Conservation (phyloP, 1,140 invertebrate species). For the Manduca sexta region DNA sequence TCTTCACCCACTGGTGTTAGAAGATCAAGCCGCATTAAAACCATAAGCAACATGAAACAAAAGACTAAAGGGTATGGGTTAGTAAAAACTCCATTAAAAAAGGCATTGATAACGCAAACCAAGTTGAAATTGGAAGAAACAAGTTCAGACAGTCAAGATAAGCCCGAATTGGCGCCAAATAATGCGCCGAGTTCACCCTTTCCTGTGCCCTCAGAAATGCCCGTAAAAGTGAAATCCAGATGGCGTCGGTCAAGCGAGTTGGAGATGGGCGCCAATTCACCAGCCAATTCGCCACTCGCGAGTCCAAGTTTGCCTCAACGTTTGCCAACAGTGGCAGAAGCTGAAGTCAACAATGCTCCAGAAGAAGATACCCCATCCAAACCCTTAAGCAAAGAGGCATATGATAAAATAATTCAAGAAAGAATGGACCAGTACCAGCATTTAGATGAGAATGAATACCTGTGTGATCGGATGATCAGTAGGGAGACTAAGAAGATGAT, state of each 20-base stretch:
- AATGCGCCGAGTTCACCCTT: slow-evolving; percentile 50
- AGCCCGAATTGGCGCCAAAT: slow-evolving; percentile 30
- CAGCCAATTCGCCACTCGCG: slow-evolving; percentile 53
- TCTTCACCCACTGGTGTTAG: slow-evolving; percentile 68
- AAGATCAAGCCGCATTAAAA: slow-evolving; percentile 75
- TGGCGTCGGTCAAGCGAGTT: slow-evolving; percentile 89
- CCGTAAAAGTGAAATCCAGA: slow-evolving; percentile 89
- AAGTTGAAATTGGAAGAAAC: slow-evolving; percentile 62
- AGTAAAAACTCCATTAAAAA: slow-evolving; percentile 70
- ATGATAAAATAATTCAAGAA: slow-evolving; percentile 78
- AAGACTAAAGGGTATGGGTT: slow-evolving; percentile 75
- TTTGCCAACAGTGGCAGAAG: slow-evolving; percentile 26
- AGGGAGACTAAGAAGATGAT: slow-evolving; percentile 95
- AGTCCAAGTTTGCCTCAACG: slow-evolving; percentile 50
- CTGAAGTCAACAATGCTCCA: slow-evolving; percentile 31
- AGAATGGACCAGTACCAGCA: slow-evolving; percentile 85
- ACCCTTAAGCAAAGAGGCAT: slow-evolving; percentile 55
- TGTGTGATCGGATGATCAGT: slow-evolving; percentile 84
- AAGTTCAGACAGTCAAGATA: slow-evolving; percentile 60
- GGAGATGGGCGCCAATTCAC: slow-evolving; percentile 78
- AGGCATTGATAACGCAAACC: slow-evolving; percentile 62
- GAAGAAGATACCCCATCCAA: slow-evolving; percentile 31
- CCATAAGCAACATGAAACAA: slow-evolving; percentile 74
- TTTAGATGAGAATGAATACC: slow-evolving; percentile 89
- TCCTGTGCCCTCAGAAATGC: slow-evolving; percentile 75